phyloP scores from a whole-genome alignment of 2,797 vertebrate genomes.

The Furcifer pardalis region DNA sequence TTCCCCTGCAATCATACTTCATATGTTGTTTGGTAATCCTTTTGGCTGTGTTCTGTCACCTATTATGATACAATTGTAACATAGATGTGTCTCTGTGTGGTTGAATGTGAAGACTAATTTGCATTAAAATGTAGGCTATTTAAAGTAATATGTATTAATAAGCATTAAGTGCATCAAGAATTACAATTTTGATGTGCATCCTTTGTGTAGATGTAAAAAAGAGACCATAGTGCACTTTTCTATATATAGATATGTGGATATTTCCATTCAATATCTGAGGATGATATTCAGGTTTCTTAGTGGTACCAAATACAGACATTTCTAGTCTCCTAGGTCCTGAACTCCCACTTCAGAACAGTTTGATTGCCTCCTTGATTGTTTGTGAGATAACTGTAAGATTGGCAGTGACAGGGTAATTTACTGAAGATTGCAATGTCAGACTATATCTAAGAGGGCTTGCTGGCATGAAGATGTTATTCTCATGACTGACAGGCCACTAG shows the following conservation, averaged over 20 bases:
- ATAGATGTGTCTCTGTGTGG: background rate
- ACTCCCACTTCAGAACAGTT: slow-evolving; percentile 77
- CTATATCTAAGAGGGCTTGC: slow-evolving; percentile 73
- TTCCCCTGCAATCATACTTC: background rate
- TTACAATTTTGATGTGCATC: background rate
- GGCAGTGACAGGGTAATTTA: slow-evolving; percentile 84
- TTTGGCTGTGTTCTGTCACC: background rate
- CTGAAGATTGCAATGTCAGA: slow-evolving; percentile 83
- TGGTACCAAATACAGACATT: slow-evolving; percentile 65
- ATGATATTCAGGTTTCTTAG: slow-evolving; percentile 47
- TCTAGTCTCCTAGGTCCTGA: slow-evolving; percentile 71
- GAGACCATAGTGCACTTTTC: slow-evolving; percentile 12
- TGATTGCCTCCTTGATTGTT: slow-evolving; percentile 84
- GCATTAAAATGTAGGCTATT: background rate
- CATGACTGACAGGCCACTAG: slow-evolving; percentile 77
- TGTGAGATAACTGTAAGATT: slow-evolving; percentile 80
- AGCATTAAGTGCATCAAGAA: rapidly evolving
- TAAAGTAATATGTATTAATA: background rate
- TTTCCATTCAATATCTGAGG: slow-evolving; percentile 40
- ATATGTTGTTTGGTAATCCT: background rate
- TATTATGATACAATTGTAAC: background rate
- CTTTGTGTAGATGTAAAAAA: slow-evolving; percentile 22
- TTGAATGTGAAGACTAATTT: background rate
- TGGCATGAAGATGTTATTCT: slow-evolving; percentile 76
- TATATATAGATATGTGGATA: slow-evolving; percentile 46